These are phyloP conservation scores for Micrastur ruficollis DNA, from an alignment of 2,797 vertebrate genomes.

Conservation along the genomic window DNA sequence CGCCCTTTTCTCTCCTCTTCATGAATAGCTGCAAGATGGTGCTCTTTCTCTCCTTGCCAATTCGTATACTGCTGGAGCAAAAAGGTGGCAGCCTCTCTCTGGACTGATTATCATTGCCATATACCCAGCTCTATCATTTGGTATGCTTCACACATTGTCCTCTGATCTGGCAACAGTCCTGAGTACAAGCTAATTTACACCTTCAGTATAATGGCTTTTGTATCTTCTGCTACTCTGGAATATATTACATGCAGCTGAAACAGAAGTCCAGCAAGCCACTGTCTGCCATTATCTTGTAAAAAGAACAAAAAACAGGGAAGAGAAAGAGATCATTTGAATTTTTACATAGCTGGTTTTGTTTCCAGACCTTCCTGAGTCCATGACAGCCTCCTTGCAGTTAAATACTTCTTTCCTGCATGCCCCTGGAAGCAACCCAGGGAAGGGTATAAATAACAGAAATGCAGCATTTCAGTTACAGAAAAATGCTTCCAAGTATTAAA, in stretches of 20 bases:
- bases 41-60: neutral
- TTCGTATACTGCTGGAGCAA: neutral
- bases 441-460: neutral
- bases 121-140: neutral
- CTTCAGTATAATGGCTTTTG: neutral
- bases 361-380: neutral
- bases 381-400: neutral
- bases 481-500: neutral
- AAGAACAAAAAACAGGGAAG: neutral
- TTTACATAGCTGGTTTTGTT: neutral
- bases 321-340: neutral
- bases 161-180: neutral
- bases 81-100: neutral
- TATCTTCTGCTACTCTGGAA: neutral
- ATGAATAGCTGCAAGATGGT: neutral
- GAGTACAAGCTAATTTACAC: constrained; percentile 36
- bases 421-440: neutral
- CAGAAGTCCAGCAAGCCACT: constrained; percentile 1
- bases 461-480: neutral
- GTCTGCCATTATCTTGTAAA: neutral
- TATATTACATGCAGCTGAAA: neutral
- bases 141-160: neutral
- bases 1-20: neutral
- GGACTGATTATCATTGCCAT: neutral
- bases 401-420: neutral